Evolutionary conservation across 2,113 vertebrate species (phyloP).

Genomic region (Muntiacus reevesi): DNA sequence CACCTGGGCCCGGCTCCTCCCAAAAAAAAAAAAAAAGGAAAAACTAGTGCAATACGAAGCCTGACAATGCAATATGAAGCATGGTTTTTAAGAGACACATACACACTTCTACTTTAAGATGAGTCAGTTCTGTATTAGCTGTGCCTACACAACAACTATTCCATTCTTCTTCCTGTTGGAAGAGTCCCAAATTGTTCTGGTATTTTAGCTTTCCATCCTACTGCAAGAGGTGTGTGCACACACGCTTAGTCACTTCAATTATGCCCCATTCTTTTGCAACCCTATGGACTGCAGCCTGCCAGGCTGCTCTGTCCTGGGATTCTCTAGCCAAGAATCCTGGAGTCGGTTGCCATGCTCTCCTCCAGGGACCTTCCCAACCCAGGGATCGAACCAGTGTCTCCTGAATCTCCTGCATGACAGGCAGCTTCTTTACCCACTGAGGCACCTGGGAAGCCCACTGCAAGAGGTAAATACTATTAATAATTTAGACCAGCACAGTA

Average conservation of each 20-base stretch:
- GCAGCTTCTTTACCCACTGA: neutral
- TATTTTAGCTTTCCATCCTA: neutral
- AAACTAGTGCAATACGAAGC: conserved; percentile 2
- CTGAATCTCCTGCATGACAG: neutral
- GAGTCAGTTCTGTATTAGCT: neutral
- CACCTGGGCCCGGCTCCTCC: neutral
- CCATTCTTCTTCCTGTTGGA: neutral
- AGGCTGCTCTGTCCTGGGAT: neutral
- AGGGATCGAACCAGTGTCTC: neutral
- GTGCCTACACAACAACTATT: neutral
- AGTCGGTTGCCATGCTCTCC: neutral
- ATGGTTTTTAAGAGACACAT: neutral
- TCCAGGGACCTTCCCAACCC: neutral
- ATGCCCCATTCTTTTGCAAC: neutral
- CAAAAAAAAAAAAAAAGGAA: conserved; percentile 50
- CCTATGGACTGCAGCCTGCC: neutral
- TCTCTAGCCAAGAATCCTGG: neutral
- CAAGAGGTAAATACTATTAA: neutral
- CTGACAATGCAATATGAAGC: neutral
- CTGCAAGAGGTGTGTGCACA: neutral
- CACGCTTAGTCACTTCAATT: neutral
- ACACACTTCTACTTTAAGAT: neutral
- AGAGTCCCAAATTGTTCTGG: neutral
- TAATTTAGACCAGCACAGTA: neutral
- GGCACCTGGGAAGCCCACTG: neutral